Base-by-base conservation (phyloP, 1,140 invertebrate species). In the Parapsyche elsis region DNA sequence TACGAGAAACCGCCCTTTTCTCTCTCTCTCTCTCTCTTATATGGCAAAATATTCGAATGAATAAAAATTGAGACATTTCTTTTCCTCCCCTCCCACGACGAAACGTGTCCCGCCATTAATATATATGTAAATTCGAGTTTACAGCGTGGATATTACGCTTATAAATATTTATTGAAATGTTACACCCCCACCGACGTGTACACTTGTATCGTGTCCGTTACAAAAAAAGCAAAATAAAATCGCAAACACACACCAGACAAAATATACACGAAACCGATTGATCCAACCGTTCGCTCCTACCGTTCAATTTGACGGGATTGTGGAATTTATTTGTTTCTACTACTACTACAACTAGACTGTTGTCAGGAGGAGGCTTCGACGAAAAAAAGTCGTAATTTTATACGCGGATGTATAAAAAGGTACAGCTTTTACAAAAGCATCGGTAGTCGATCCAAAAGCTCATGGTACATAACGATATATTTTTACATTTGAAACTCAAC, bases 91-190 rank as follows among this genome's bases (percentile, higher is more conserved):
- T 12, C 21, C 14, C 16, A 19, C 21, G 9, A 70, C 71, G 76
- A 67, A 76, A 80, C 81, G 81, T 80, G 81, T 82, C 79, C 26
- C 46, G 76, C 81, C 81, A 82, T 82, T 82, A 82, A 82, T 82
- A 82, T 82, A 82, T 80, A 82, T 82, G 81, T 82, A 82, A 82
- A 82, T 82, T 82, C 46, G 49, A 80, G 80, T 82, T 80, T 82
- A 80, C 81, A 82, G 70, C 71, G 19, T 57, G 78, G 76, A 76
- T 78, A 78, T 82, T 80, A 76, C 75, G 61, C 81, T 80, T 82
- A 82, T 82, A 82, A 82, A 82, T 82, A 82, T 82, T 82, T 82
- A 82, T 80, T 79, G 78, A 75, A 82, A 80, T 80, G 78, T 61
- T 61, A 76, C 44, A 77, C 57, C 46, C 75, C 24, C 14, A 16